Percentiles rank a stretch among this genome's conserved stretches.
Evolutionary conservation across 2,113 vertebrate genomes (phyloP).

Genomic region (Trematocara nigrifrons): DNA sequence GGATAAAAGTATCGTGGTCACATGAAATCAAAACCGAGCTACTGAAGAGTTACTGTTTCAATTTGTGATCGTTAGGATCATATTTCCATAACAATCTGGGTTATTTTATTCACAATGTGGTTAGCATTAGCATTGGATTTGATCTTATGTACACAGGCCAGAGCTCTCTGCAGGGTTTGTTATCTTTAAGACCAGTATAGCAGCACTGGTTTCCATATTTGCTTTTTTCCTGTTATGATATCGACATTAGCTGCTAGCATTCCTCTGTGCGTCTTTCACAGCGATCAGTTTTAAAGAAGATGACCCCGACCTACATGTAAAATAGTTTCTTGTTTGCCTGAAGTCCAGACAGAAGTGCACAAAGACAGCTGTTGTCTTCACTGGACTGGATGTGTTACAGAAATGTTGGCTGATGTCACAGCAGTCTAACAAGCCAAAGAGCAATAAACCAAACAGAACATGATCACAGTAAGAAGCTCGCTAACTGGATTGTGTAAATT

Average conservation of each 20-base stretch:
- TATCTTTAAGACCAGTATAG: neutral
- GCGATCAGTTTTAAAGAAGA: neutral
- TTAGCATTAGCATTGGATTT: neutral
- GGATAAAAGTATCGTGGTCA: neutral
- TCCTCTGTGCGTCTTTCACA: neutral
- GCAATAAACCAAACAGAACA: neutral
- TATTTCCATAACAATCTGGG: neutral
- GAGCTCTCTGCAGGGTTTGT: neutral
- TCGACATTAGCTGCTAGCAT: neutral
- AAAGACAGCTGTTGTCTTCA: neutral
- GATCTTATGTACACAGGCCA: neutral
- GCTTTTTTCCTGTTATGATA: neutral
- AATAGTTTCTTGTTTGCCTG: neutral
- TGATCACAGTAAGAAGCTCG: neutral
- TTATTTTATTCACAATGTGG: no score
- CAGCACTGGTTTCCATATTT: neutral
- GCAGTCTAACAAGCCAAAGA: neutral
- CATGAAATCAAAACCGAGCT: neutral
- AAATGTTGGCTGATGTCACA: fast-evolving
- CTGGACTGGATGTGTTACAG: neutral
- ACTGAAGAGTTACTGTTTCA: neutral
- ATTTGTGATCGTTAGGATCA: neutral
- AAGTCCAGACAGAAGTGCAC: neutral
- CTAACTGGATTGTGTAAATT: neutral
- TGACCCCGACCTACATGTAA: neutral